These are phyloP conservation scores for Casuarius casuarius DNA, from an alignment of 2,113 vertebrate species.

Conservation along the genomic window DNA sequence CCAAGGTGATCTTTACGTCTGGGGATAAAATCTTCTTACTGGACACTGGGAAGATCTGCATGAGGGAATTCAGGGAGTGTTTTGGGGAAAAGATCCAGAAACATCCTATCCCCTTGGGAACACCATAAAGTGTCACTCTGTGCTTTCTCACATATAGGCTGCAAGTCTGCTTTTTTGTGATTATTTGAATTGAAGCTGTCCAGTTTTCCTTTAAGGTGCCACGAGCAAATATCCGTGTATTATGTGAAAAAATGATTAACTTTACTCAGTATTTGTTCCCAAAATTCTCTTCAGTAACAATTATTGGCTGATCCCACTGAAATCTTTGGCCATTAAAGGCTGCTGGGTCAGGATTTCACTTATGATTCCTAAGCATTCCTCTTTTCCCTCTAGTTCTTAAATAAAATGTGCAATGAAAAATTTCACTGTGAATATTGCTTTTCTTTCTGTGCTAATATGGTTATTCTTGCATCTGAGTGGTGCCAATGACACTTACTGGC, in stretches of 20 bases:
- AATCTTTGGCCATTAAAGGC: background rate
- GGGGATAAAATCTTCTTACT: background rate
- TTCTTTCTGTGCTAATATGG: background rate
- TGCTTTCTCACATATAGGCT: background rate
- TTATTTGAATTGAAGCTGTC: background rate
- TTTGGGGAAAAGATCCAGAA: background rate
- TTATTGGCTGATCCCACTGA: background rate
- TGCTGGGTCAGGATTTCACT: background rate
- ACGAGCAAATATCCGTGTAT: background rate
- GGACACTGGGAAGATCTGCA: background rate
- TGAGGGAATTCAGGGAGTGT: background rate
- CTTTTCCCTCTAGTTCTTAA: background rate
- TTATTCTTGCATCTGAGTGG: background rate
- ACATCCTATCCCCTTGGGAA: background rate
- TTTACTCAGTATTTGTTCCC: background rate
- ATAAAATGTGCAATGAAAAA: background rate
- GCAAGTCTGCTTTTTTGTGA: background rate
- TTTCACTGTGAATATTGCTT: background rate
- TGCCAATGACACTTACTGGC: background rate
- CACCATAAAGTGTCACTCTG: background rate
- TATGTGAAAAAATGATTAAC: background rate
- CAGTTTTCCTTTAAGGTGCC: background rate
- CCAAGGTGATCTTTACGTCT: too few species aligned
- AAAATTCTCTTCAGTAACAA: background rate
- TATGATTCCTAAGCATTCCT: background rate